phyloP scores from a whole-genome alignment of 2,888 invertebrate genomes.

The Pecten maximus region DNA sequence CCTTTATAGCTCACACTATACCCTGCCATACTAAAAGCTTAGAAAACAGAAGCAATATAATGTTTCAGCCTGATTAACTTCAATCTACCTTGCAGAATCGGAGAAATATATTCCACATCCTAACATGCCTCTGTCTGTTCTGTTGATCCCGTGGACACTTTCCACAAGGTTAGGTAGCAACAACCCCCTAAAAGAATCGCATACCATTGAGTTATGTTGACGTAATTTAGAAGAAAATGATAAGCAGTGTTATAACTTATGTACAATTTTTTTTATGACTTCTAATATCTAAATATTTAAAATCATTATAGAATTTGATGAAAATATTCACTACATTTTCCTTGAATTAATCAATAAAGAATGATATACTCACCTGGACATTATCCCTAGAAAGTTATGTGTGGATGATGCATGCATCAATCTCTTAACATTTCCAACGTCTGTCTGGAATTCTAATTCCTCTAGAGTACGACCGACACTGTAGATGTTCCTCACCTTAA shows the following conservation, averaged over 20 bases:
- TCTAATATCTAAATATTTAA: too few relatives aligned
- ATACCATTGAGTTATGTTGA: too few relatives aligned
- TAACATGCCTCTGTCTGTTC: slow-evolving; percentile 79
- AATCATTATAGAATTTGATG: too few relatives aligned
- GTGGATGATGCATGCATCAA: slow-evolving; percentile 78
- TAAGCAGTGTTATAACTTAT: too few relatives aligned
- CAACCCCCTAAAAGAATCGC: slow-evolving; percentile 80
- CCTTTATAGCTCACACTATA: too few relatives aligned
- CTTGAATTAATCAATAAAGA: too few relatives aligned
- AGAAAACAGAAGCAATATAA: too few relatives aligned
- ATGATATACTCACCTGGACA: slow-evolving; percentile 75
- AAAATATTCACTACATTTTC: too few relatives aligned
- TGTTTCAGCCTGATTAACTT: too few relatives aligned
- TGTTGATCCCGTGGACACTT: slow-evolving; percentile 76
- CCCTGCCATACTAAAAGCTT: too few relatives aligned
- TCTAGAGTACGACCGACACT: slow-evolving; percentile 72
- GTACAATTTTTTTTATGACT: too few relatives aligned
- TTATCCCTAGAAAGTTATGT: slow-evolving; percentile 80
- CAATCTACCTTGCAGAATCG: slow-evolving; percentile 71
- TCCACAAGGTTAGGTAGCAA: slow-evolving; percentile 78
- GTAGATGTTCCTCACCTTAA: slow-evolving; percentile 67
- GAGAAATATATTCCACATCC: slow-evolving; percentile 81
- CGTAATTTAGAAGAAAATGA: too few relatives aligned
- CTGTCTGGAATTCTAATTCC: slow-evolving; percentile 66
- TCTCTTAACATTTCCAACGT: slow-evolving; percentile 67